Evolutionary conservation across 2,113 vertebrate species (phyloP).

Genomic region (Indri indri): DNA sequence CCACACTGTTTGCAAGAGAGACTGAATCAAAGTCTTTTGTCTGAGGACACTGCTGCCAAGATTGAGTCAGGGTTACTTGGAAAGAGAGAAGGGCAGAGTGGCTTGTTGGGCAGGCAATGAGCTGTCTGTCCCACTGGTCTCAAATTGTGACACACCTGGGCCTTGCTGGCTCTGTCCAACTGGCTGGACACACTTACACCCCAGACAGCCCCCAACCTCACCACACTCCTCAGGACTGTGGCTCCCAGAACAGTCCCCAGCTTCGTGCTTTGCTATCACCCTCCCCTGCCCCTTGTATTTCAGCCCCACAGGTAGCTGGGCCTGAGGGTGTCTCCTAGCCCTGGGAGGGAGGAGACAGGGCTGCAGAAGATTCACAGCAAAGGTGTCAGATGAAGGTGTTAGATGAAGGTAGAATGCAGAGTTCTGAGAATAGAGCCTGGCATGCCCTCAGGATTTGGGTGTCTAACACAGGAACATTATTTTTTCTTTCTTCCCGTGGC

Average conservation of each 20-base stretch:
- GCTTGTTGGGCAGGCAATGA: not conserved
- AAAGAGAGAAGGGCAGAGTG: not conserved
- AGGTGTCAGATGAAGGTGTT: not conserved
- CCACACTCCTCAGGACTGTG: not conserved
- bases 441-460: not conserved
- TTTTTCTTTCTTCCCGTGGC: not conserved
- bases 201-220: not conserved
- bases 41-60: not conserved
- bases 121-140: not conserved
- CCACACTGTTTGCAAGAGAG: not conserved
- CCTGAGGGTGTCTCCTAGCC: not conserved
- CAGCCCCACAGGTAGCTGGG: not conserved
- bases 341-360: not conserved
- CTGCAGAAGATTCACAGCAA: not conserved
- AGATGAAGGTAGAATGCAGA: not conserved
- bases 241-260: not conserved
- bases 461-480: not conserved
- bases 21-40: not conserved
- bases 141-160: not conserved
- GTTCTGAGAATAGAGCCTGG: not conserved
- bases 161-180: not conserved
- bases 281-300: accelerated
- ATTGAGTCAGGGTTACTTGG: not conserved
- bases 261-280: not conserved
- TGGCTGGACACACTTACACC: not conserved